Evolutionary conservation across 1,140 invertebrate species (phyloP).

Genomic region (Drosophila hydei): DNA sequence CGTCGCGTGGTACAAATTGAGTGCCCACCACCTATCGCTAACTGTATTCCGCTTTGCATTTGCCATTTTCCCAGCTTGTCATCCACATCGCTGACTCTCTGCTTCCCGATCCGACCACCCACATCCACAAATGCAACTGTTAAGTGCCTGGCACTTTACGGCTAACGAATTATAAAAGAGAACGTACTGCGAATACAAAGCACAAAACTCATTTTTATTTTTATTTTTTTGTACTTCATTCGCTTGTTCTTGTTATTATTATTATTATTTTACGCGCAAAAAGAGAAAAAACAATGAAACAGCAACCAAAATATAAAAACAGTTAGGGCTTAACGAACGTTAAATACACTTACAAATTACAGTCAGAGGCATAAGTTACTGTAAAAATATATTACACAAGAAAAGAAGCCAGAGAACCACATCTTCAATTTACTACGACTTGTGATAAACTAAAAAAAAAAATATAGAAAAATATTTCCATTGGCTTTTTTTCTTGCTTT

Average conservation of each 20-base stretch:
- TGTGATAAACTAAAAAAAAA: not conserved
- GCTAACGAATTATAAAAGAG: conserved; percentile 60
- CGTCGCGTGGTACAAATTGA: conserved; percentile 64
- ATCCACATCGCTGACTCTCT: not conserved
- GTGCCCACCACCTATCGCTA: conserved; percentile 53
- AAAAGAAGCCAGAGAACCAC: no score
- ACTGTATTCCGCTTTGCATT: conserved; percentile 37
- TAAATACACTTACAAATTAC: conserved; percentile 21
- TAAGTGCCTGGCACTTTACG: conserved; percentile 64
- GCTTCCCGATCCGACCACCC: not conserved
- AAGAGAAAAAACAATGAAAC: conserved; percentile 20
- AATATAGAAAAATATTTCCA: conserved; percentile 46
- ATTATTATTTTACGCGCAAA: conserved; percentile 72
- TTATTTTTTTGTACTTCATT: not conserved
- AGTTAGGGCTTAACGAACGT: not conserved
- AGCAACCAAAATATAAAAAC: conserved; percentile 13
- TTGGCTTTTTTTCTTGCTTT: conserved; percentile 52
- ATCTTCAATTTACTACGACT: not conserved
- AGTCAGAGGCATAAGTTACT: not conserved
- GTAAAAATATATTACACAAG: not conserved
- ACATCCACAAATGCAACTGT: conserved; percentile 54
- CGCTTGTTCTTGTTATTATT: conserved; percentile 53
- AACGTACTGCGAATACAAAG: conserved; percentile 46
- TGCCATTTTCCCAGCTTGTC: conserved; percentile 25
- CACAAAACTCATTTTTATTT: conserved; percentile 38